These are phyloP conservation scores for Pyrocoelia pectoralis DNA, from an alignment of 2,888 invertebrate genomes.

Conservation along the genomic window DNA sequence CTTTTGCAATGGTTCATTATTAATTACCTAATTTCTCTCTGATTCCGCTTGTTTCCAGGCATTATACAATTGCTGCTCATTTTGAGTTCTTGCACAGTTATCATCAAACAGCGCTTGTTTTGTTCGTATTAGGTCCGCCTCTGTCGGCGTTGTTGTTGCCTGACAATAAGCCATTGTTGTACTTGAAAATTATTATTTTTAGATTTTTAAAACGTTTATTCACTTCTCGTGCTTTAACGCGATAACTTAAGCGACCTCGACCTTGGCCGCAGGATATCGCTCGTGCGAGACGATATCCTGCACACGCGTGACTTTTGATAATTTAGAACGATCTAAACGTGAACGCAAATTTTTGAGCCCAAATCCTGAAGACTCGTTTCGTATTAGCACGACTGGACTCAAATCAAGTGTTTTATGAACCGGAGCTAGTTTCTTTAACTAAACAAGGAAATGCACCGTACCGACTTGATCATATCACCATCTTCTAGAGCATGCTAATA, in stretches of 20 bases:
- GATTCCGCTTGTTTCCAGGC: constrained; percentile 8
- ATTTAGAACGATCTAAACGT: background rate
- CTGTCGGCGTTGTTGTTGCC: constrained; percentile 5
- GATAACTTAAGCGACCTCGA: no score
- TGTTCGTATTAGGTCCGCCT: constrained; percentile 14
- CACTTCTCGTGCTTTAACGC: background rate
- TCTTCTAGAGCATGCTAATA: no score
- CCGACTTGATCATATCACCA: no score
- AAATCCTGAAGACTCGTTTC: no score
- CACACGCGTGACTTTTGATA: background rate
- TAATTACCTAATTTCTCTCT: background rate
- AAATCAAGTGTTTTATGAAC: no score
- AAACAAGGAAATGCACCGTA: no score
- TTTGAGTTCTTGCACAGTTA: constrained; percentile 15
- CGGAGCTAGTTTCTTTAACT: no score
- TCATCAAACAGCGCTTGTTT: constrained; percentile 14
- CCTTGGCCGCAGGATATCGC: background rate
- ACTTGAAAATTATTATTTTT: background rate
- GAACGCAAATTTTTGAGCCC: no score
- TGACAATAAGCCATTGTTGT: background rate
- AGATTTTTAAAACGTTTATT: background rate
- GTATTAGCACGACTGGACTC: no score
- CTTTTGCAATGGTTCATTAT: background rate
- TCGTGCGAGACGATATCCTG: background rate
- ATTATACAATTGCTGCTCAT: constrained; percentile 11